phyloP scores from a whole-genome alignment of 2,888 invertebrate species.

The Megastigmus dorsalis region DNA sequence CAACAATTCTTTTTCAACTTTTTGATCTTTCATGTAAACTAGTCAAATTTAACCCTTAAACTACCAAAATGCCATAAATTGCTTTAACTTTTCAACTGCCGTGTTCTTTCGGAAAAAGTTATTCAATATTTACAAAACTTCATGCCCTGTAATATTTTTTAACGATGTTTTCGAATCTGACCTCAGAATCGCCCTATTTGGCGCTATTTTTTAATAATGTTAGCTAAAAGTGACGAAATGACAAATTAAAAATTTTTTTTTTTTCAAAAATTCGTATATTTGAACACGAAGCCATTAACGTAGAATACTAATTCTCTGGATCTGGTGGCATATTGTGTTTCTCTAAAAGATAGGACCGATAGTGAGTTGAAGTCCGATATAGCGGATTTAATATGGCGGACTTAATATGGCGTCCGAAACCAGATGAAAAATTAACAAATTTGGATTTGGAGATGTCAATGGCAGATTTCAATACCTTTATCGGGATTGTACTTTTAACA shows the following conservation, averaged over 20 bases:
- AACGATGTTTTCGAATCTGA: not conserved
- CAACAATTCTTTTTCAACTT: not conserved
- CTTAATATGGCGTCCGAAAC: not conserved
- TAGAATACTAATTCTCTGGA: not conserved
- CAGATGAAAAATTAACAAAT: not conserved
- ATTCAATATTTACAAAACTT: not conserved
- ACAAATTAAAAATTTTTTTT: not conserved
- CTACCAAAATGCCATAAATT: constrained; percentile 3
- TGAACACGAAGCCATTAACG: not conserved
- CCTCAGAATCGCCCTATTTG: not conserved
- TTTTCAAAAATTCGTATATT: not conserved
- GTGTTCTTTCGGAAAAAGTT: constrained; percentile 3
- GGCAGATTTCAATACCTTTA: constrained; percentile 2
- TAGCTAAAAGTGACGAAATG: not conserved
- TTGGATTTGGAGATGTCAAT: constrained; percentile 3
- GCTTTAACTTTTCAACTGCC: not conserved
- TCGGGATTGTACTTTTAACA: not conserved
- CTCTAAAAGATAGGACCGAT: constrained; percentile 4
- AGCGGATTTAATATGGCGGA: not conserved
- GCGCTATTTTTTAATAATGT: not conserved
- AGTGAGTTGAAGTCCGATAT: not conserved
- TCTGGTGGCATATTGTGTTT: constrained; percentile 4
- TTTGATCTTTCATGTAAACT: not conserved
- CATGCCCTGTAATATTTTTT: not conserved
- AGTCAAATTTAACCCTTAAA: not conserved